Evolutionary conservation across 2,797 vertebrate species (phyloP).

Genomic region (Antrozous pallidus): DNA sequence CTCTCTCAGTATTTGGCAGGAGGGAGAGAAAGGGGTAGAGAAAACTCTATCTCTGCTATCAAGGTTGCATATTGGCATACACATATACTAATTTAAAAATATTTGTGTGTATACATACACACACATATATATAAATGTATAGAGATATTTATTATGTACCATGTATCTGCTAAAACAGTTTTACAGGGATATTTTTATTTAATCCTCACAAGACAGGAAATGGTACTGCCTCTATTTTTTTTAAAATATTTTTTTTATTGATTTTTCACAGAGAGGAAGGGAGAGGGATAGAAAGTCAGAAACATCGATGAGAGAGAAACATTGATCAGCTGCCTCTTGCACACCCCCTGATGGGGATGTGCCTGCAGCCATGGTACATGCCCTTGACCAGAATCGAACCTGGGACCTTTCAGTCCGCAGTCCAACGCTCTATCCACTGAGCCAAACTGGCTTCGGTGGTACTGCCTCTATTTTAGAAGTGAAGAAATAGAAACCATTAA

Average conservation of each 20-base stretch:
- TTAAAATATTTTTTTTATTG: no score
- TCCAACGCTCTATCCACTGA: no score
- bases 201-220: background rate
- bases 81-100: background rate
- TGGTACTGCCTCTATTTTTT: background rate
- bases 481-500: constrained; percentile 5
- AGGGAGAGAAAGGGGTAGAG: background rate
- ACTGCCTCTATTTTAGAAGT: background rate
- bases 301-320: no score
- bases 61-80: background rate
- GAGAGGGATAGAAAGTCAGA: no score
- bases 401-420: no score
- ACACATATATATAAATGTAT: background rate
- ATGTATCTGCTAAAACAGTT: background rate
- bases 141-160: background rate
- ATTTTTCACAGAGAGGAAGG: no score
- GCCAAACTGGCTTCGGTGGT: no score
- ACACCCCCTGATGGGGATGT: no score
- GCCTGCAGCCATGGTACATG: no score
- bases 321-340: no score
- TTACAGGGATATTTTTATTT: background rate
- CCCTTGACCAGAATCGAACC: no score
- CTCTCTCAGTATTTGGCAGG: background rate
- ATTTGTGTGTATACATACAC: background rate
- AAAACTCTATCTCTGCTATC: background rate